A percentile compares a stretch with the other conserved stretches of the same genome.
phyloP scores from a whole-genome alignment of 2,888 invertebrate species.

The Thelaira solivaga region DNA sequence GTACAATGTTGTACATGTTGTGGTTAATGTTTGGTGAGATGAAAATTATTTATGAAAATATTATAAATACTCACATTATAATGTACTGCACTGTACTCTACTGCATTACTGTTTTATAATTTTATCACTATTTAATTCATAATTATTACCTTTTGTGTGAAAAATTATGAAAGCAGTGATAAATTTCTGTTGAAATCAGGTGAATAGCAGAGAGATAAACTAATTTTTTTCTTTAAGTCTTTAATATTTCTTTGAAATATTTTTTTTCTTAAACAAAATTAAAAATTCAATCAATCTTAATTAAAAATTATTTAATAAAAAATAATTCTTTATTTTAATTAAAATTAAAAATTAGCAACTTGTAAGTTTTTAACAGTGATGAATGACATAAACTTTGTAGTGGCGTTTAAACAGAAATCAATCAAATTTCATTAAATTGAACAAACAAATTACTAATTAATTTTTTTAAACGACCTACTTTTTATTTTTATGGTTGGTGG shows the following conservation, averaged over 20 bases:
- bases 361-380: conserved; percentile 33
- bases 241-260: no score
- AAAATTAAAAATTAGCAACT: conserved; percentile 7
- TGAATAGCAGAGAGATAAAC: not conserved
- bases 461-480: conserved; percentile 35
- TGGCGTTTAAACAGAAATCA: conserved; percentile 42
- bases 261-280: no score
- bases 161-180: conserved; percentile 15
- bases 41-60: conserved; percentile 43
- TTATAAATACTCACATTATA: conserved; percentile 27
- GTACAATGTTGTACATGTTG: conserved; percentile 56
- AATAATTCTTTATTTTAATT: no score
- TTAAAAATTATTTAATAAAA: no score
- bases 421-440: conserved; percentile 40
- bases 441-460: conserved; percentile 5
- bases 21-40: conserved; percentile 50
- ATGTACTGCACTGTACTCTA: not conserved
- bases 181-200: not conserved
- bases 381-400: conserved; percentile 31
- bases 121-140: conserved; percentile 43
- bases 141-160: conserved; percentile 28
- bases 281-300: no score
- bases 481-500: not conserved
- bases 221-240: no score
- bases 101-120: no score